Evolutionary conservation across 2,797 vertebrate genomes (phyloP), one percentile per base, ranked within the genome.

Genomic region (Erethizon dorsatum): DNA sequence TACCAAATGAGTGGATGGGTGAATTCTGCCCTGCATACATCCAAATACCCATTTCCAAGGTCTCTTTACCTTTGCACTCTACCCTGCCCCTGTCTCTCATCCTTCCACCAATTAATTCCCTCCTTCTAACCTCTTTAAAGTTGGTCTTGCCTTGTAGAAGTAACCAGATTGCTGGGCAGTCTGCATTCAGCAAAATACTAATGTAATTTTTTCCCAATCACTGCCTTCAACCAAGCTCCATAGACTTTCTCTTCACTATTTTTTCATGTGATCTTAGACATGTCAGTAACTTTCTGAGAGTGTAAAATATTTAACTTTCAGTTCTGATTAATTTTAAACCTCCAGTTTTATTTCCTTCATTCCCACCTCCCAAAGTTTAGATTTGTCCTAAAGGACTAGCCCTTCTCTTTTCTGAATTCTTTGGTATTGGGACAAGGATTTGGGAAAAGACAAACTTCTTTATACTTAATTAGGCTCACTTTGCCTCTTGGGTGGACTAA

Each of bases 191-290:
- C 47, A 50, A 91, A 73, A 87, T n/a, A 50, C 52, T 67, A 31
- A 50, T 65, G 5, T n/a, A 52, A 24, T n/a, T 71, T 18, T 88
- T 78, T 45, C 52, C 3, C 20, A 83, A 13, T 73, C 24, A 41
- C 52, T 85, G 12, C 84, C 54, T 92, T 85, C 45, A 56, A 1
- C 47, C 20, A 88, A 94, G n/a, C 15, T 93, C 56, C 82, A 18
- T 0, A 52, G 33, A 57, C n/a, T 94, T 85, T 86, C 37, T 84
- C 56, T 57, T 78, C 69, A n/a, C 37, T 82, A n/a, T 79, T 79
- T 89, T 82, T 91, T 87, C 56, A 37, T 90, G n/a, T 71, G 83
- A 88, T 82, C 80, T 91, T 52, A 84, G 61, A 83, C 47, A 65
- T 50, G 50, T 8, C 52, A 18, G 2, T 84, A 71, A 69, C 31